phyloP scores from a whole-genome alignment of 2,797 vertebrate species.

The Chloroceryle inda region DNA sequence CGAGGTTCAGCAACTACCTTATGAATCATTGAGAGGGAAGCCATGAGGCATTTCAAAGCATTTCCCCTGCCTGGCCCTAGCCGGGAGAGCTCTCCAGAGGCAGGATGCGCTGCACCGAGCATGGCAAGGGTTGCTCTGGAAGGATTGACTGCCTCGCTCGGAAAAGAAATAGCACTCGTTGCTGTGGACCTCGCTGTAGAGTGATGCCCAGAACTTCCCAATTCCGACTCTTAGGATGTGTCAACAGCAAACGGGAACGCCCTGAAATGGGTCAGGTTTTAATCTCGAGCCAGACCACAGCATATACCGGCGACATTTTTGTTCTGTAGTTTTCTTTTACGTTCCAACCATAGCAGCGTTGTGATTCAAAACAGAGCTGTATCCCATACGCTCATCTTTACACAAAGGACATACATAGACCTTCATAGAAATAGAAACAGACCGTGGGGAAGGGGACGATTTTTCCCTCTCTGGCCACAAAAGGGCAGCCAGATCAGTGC shows the following conservation, averaged over 20 bases:
- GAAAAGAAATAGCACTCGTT: background rate
- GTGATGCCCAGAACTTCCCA: background rate
- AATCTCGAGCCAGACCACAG: background rate
- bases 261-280: background rate
- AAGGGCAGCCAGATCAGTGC: background rate
- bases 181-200: background rate
- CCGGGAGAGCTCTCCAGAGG: background rate
- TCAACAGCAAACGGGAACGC: background rate
- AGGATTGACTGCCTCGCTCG: background rate
- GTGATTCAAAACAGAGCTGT: background rate
- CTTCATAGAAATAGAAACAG: background rate
- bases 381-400: background rate
- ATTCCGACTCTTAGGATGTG: background rate
- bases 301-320: background rate
- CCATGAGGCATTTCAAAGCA: background rate
- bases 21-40: slow-evolving; percentile 5
- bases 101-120: background rate
- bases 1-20: slow-evolving; percentile 18
- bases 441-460: background rate
- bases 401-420: background rate
- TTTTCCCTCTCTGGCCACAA: background rate
- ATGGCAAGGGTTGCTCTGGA: background rate
- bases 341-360: background rate
- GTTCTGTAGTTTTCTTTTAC: background rate
- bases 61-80: background rate